These are phyloP conservation scores for Gallinago media DNA, from an alignment of 2,113 vertebrate species.

Conservation along the genomic window DNA sequence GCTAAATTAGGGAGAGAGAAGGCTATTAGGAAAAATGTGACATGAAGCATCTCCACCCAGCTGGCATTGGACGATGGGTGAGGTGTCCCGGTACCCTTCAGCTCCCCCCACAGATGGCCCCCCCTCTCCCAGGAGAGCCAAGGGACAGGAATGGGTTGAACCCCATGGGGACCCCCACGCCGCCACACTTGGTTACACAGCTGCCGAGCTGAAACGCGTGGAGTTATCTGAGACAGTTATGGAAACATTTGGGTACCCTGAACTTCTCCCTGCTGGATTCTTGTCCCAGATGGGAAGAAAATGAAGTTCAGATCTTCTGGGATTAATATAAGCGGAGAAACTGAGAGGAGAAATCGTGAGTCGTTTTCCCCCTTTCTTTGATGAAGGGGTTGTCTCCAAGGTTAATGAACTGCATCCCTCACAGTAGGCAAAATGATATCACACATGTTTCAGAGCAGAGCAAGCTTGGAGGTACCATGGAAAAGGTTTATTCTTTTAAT, in stretches of 20 bases:
- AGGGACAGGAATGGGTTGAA: neutral
- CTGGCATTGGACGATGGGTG: neutral
- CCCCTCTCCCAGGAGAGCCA: neutral
- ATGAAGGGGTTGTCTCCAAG: neutral
- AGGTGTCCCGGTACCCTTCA: neutral
- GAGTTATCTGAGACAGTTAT: constrained; percentile 55
- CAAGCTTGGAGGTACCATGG: neutral
- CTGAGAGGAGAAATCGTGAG: neutral
- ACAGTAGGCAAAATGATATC: neutral
- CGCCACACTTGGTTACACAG: neutral
- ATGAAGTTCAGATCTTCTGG: constrained; percentile 74
- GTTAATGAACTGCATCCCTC: constrained; percentile 27
- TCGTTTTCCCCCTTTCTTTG: neutral
- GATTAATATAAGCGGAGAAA: constrained; percentile 73
- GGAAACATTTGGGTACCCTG: constrained; percentile 68
- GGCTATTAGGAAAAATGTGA: fast-evolving
- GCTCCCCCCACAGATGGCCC: neutral
- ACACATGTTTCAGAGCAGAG: neutral
- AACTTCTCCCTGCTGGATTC: constrained; percentile 66
- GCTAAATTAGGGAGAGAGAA: neutral
- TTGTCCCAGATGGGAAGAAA: constrained; percentile 73
- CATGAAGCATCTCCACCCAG: neutral
- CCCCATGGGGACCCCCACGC: neutral
- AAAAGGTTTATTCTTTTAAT: constrained; percentile 70
- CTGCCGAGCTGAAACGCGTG: constrained; percentile 28